Percentiles rank a stretch among this genome's conserved stretches.
Conservation (phyloP, 2,888 invertebrate species). For the Spialia ferax region DNA sequence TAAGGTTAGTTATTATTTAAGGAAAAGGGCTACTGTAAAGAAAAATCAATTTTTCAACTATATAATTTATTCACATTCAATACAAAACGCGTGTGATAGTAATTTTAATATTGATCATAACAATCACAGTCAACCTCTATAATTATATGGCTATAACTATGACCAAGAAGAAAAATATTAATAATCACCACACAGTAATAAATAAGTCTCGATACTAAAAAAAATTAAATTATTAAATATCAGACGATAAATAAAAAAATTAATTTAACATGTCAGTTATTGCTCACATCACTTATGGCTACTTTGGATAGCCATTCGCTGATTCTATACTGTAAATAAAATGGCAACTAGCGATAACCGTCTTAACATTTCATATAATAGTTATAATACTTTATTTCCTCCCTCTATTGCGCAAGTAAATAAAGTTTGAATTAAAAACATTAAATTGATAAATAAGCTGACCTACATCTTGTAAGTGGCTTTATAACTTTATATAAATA, state of each 20-base stretch:
- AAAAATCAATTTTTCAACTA: conserved; percentile 71
- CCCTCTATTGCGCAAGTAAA: conserved; percentile 27
- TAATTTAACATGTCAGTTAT: conserved; percentile 49
- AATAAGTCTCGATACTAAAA: conserved; percentile 77
- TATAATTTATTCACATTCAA: conserved; percentile 86
- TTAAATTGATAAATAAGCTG: conserved; percentile 38
- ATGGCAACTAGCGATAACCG: conserved; percentile 45
- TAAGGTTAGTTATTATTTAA: not conserved
- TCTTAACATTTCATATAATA: conserved; percentile 61
- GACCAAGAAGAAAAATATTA: conserved; percentile 72
- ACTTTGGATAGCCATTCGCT: conserved; percentile 56
- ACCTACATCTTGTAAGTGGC: conserved; percentile 60
- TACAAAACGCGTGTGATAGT: conserved; percentile 83
- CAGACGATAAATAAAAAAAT: conserved; percentile 57
- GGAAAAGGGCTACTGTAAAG: conserved; percentile 33
- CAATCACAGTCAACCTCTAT: conserved; percentile 64
- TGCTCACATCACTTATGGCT: conserved; percentile 60
- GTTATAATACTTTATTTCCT: conserved; percentile 56
- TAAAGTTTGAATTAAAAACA: conserved; percentile 50
- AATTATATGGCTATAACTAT: conserved; percentile 50
- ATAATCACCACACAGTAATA: conserved; percentile 83
- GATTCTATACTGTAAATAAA: conserved; percentile 48
- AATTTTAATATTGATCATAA: conserved; percentile 76
- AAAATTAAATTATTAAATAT: conserved; percentile 73
- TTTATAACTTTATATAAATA: conserved; percentile 73